Evolutionary conservation across 2,888 invertebrate genomes (phyloP).

Genomic region (Alentia gelatinosa): DNA sequence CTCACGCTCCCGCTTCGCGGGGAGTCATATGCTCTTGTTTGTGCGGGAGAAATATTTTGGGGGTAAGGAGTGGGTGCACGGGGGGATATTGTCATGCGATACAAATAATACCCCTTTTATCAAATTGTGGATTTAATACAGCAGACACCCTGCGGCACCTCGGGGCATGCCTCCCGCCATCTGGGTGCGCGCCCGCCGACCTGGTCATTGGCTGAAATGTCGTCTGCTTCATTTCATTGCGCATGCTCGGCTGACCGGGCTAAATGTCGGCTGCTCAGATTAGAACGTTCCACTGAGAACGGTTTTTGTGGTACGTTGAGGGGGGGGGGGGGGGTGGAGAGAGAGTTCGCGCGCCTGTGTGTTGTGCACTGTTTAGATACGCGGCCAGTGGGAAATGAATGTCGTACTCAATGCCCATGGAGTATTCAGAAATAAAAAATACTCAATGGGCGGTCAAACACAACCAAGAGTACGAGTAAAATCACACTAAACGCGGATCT

Average conservation of each 20-base stretch:
- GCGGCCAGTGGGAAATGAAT: too few relatives aligned
- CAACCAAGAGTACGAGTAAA: too few relatives aligned
- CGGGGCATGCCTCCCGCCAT: conserved; percentile 13
- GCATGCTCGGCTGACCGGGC: conserved; percentile 13
- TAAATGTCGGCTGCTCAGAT: conserved; percentile 35
- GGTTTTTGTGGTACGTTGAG: neutral
- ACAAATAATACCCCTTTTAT: conserved; percentile 48
- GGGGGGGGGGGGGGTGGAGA: neutral
- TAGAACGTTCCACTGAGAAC: neutral
- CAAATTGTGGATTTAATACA: conserved; percentile 43
- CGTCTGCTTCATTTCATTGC: conserved; percentile 52
- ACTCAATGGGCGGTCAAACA: too few relatives aligned
- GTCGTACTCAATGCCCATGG: too few relatives aligned
- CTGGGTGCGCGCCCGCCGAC: neutral
- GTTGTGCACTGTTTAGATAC: neutral
- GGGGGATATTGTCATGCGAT: conserved; percentile 23
- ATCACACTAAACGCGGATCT: too few relatives aligned
- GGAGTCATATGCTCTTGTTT: neutral
- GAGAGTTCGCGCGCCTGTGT: neutral
- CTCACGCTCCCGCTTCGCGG: neutral
- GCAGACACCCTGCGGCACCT: neutral
- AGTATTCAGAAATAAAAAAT: too few relatives aligned
- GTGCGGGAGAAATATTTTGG: neutral
- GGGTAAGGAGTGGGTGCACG: neutral
- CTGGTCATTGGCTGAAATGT: neutral